Conservation (phyloP, 37 sponge, comb jelly and placozoan genomes). For the Trichoplax adhaerens region DNA sequence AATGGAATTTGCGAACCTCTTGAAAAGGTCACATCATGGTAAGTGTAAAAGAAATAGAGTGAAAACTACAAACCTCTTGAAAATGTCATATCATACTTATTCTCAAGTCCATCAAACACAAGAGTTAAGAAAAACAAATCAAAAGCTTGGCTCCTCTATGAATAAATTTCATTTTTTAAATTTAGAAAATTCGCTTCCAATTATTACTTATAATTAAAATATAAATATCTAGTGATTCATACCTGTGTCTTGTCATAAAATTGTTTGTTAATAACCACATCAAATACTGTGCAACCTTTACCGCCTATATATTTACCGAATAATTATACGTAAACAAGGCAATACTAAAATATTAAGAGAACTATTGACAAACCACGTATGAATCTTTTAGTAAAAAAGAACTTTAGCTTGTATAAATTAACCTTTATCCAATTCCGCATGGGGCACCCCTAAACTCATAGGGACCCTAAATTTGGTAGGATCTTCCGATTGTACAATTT, state of each 20-base stretch:
- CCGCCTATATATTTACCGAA: slow-evolving; percentile 22
- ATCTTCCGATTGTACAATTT: slow-evolving; percentile 48
- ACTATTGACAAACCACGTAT: no score
- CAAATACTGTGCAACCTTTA: slow-evolving; percentile 65
- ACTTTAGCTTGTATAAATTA: neutral
- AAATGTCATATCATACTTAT: slow-evolving; percentile 46
- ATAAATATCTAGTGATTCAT: neutral
- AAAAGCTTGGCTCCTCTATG: slow-evolving; percentile 35
- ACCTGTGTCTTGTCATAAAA: slow-evolving; percentile 63
- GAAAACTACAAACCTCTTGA: slow-evolving; percentile 37
- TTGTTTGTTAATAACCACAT: slow-evolving; percentile 47
- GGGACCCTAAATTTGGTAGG: slow-evolving; percentile 60
- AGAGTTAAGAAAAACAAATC: slow-evolving; percentile 64
- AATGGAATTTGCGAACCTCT: neutral
- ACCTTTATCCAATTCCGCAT: slow-evolving; percentile 69
- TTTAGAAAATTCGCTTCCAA: neutral
- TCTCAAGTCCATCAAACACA: slow-evolving; percentile 72
- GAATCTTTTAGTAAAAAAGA: no score
- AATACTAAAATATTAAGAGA: neutral
- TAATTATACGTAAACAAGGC: neutral
- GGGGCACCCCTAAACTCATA: slow-evolving; percentile 82
- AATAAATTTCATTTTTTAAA: neutral
- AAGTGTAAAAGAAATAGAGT: neutral
- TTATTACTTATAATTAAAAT: neutral
- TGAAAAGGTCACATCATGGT: neutral